Evolutionary conservation across 2,888 invertebrate species (phyloP), one percentile per base, ranked within the genome.

Genomic region (Drosophila siamana): DNA sequence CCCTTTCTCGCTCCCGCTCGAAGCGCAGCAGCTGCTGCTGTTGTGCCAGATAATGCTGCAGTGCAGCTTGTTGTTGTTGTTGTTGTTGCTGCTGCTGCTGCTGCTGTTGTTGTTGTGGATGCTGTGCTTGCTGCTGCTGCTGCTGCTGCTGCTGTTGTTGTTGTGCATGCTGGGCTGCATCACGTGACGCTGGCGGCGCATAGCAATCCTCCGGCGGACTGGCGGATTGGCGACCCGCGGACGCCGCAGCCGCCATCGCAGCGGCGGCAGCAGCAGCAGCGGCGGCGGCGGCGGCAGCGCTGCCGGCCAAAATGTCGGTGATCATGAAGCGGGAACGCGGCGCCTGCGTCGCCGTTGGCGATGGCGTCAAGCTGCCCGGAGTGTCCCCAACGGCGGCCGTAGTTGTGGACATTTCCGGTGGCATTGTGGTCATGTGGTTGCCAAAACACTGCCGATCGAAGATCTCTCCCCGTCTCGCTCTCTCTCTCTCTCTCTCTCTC

Each of bases 291-390:
- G 94, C 89, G 77, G 92, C 92, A 11, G 92, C 92, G 57, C 93
- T 93, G 52, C 94, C 94, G 54, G 95, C 95, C 79, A 97, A 93
- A 89, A 97, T 97, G 92, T 97, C 97, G 83, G 96, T 97, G 93
- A 97, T 97, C 96, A 97, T 97, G 93, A 97, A 97, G 78, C 97
- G 93, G 69, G 97, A 96, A 83, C 96, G 94, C 52, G 95, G 95
- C 77, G 95, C 94, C 70, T 83, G 88, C 79, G 92, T 74, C 70
- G 82, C 68, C 33, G 83, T 68, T 40, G 80, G 64, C 43, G 74
- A 66, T 30, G 81, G 66, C 56, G 71, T 74, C 24, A 83, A 83
- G 59, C 77, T 78, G 63, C 75, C 75, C 75, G 88, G 78, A 64
- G 87, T 80, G 74, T 79, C 75, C 70, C 86, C 88, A 67, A 89